Evolutionary conservation across 2,888 invertebrate genomes (phyloP).

Genomic region (Mimachlamys varia): DNA sequence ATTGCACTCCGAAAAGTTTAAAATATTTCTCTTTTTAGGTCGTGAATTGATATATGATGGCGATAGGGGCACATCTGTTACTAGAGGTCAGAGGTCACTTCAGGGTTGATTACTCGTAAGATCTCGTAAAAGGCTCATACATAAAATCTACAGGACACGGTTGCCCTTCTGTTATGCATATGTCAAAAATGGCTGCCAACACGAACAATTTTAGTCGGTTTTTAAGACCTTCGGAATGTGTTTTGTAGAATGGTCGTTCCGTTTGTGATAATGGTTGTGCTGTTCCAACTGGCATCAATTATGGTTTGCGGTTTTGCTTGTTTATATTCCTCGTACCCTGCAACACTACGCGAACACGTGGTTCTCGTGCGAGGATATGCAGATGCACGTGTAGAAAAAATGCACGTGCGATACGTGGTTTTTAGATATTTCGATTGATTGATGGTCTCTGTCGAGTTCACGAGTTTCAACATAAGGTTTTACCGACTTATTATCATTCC

Average conservation of each 20-base stretch:
- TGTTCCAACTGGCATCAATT: neutral
- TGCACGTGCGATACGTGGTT: neutral
- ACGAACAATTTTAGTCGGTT: neutral
- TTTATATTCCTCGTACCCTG: too few species aligned
- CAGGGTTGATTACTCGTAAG: neutral
- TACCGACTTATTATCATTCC: neutral
- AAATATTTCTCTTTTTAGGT: neutral
- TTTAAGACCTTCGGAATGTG: neutral
- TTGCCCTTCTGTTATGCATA: neutral
- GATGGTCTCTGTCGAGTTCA: neutral
- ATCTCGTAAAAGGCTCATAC: neutral
- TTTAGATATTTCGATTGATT: neutral
- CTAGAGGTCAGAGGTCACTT: neutral
- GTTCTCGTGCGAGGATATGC: neutral
- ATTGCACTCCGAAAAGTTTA: neutral
- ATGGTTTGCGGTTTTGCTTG: neutral
- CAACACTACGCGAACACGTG: slow-evolving; percentile 3
- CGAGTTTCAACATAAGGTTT: neutral
- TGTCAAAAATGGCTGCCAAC: neutral
- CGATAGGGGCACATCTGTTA: neutral
- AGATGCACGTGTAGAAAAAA: slow-evolving; percentile 6
- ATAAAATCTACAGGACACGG: neutral
- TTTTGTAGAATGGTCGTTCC: neutral
- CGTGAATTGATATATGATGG: neutral
- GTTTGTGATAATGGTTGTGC: neutral